Evolutionary conservation across 2,888 invertebrate genomes (phyloP).

Genomic region (Timema podura): DNA sequence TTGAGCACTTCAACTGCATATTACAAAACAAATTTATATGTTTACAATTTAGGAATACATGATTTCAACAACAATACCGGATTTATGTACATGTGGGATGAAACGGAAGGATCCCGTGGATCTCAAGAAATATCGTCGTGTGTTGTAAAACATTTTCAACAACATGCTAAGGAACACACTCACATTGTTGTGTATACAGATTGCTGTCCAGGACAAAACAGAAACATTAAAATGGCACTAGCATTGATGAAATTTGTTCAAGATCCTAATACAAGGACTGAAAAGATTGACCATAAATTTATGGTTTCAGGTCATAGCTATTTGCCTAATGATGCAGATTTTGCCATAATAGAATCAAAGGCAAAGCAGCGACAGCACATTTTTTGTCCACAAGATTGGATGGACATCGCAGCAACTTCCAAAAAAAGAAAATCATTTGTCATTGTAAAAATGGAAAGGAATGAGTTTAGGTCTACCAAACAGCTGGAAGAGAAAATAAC

Average conservation of each 20-base stretch:
- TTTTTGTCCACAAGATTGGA: constrained; percentile 8
- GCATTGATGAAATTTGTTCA: too few relatives aligned
- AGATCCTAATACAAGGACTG: too few relatives aligned
- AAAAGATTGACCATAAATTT: too few relatives aligned
- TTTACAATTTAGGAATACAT: neutral
- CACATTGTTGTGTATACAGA: too few relatives aligned
- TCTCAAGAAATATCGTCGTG: neutral
- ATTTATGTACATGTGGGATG: constrained; percentile 10
- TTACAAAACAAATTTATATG: neutral
- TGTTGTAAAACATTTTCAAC: neutral
- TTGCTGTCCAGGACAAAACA: too few relatives aligned
- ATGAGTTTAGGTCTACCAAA: neutral
- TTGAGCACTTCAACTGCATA: neutral
- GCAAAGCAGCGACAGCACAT: too few relatives aligned
- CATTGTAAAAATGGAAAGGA: neutral
- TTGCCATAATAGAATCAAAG: too few relatives aligned
- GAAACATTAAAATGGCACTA: too few relatives aligned
- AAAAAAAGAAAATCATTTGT: neutral
- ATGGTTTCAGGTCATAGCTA: too few relatives aligned
- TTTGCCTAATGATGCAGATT: too few relatives aligned
- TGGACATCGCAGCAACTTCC: neutral
- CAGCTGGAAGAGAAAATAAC: neutral
- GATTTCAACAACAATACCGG: neutral
- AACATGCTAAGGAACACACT: neutral
- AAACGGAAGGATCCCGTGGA: neutral